These are phyloP conservation scores for Gambusia yucatana DNA, from an alignment of 2,797 vertebrate genomes.

Conservation along the genomic window DNA sequence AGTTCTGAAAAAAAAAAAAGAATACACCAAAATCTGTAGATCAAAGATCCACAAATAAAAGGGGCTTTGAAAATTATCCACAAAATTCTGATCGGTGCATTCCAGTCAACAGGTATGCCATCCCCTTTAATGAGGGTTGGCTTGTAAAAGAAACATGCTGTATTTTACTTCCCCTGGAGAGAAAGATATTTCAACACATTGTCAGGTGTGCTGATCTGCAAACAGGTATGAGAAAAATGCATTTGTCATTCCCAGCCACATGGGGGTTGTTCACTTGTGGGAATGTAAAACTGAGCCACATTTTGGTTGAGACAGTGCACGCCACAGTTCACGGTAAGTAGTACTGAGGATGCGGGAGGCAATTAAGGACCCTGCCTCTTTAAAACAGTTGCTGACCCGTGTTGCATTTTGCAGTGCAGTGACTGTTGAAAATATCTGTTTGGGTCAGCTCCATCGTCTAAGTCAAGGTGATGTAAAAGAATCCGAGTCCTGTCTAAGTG, in stretches of 20 bases:
- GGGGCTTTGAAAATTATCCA: neutral
- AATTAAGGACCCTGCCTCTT: constrained; percentile 41
- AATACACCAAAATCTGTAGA: neutral
- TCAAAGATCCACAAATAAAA: neutral
- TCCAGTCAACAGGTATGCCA: neutral
- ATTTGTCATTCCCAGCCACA: constrained; percentile 62
- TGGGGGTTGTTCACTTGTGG: constrained; percentile 60
- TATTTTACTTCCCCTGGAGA: constrained; percentile 44
- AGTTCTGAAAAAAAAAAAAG: neutral
- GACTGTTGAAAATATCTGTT: constrained; percentile 58
- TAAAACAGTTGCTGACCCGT: constrained; percentile 65
- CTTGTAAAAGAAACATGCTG: constrained; percentile 40
- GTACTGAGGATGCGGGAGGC: constrained; percentile 16
- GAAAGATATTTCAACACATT: constrained; percentile 67
- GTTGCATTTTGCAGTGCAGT: constrained; percentile 47
- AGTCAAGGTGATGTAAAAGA: constrained; percentile 80
- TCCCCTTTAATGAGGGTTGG: neutral
- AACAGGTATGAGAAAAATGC: constrained; percentile 69
- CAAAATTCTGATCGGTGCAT: neutral
- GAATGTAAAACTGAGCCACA: constrained; percentile 30
- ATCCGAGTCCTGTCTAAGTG: constrained; percentile 74
- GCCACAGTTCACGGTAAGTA: constrained; percentile 29
- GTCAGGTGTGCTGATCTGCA: constrained; percentile 75
- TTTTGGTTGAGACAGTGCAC: constrained; percentile 1
- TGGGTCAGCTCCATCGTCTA: constrained; percentile 70